Conservation (phyloP, 1,140 invertebrate species). For the Rhagoletis zephyria region DNA sequence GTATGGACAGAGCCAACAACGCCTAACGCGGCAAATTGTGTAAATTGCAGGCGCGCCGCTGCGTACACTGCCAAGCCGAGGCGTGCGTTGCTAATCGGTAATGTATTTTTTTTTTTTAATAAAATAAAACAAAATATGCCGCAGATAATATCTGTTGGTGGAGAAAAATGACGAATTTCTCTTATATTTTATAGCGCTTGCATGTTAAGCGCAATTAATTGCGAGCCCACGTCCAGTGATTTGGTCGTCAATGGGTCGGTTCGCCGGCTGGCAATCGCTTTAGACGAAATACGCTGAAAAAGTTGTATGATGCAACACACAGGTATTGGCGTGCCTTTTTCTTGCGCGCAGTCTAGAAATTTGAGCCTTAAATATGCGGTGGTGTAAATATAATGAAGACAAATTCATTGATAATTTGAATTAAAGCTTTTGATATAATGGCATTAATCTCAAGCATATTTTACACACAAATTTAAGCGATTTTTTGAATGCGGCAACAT, state of each 20-base stretch:
- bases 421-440: not conserved
- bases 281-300: not conserved
- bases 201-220: not conserved
- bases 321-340: not conserved
- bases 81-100: not conserved
- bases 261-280: not conserved
- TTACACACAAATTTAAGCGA: no score
- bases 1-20: not conserved
- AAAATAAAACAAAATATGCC: not conserved
- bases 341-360: not conserved
- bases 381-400: not conserved
- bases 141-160: not conserved
- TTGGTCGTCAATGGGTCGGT: not conserved
- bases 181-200: not conserved
- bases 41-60: not conserved
- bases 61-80: not conserved
- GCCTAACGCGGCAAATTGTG: not conserved
- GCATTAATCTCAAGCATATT: no score
- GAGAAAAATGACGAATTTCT: not conserved
- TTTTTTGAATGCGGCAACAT: no score
- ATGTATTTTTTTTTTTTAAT: not conserved
- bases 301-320: not conserved
- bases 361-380: not conserved
- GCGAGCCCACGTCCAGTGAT: not conserved
- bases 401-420: not conserved